A percentile compares a stretch with the other conserved stretches of the same genome.
Conservation (phyloP, 2,113 vertebrate genomes). For the Hippocampus guttulatus region DNA sequence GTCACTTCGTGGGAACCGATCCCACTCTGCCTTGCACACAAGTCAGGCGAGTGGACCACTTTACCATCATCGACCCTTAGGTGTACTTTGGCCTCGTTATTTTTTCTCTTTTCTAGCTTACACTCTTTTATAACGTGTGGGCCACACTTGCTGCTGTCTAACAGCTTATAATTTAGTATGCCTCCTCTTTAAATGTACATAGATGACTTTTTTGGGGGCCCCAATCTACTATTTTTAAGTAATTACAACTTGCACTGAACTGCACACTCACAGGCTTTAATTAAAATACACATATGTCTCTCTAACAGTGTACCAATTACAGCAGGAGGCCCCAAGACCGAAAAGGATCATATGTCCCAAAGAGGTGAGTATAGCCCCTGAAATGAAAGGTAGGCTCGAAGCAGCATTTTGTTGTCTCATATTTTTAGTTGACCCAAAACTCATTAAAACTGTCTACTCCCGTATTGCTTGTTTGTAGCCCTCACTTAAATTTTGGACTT, state of each 20-base stretch:
- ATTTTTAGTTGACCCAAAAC: not conserved
- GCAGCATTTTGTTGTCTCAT: not conserved
- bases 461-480: not conserved
- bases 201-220: constrained; percentile 11
- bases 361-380: constrained; percentile 79
- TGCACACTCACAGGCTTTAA: constrained; percentile 5
- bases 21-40: no score
- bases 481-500: not conserved
- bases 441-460: not conserved
- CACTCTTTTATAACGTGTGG: not conserved
- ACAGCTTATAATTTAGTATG: constrained; percentile 7
- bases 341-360: constrained; percentile 92
- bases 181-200: constrained; percentile 8
- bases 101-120: not conserved
- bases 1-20: no score
- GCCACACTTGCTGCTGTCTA: not conserved
- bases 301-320: constrained; percentile 92
- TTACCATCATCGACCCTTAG: no score
- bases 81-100: not conserved
- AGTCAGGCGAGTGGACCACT: no score
- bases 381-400: not conserved
- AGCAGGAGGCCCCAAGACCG: constrained; percentile 94
- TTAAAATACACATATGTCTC: constrained; percentile 52
- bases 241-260: constrained; percentile 15
- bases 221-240: constrained; percentile 11